These are phyloP conservation scores for Lithophane socia DNA, from an alignment of 2,888 invertebrate genomes.

Conservation along the genomic window DNA sequence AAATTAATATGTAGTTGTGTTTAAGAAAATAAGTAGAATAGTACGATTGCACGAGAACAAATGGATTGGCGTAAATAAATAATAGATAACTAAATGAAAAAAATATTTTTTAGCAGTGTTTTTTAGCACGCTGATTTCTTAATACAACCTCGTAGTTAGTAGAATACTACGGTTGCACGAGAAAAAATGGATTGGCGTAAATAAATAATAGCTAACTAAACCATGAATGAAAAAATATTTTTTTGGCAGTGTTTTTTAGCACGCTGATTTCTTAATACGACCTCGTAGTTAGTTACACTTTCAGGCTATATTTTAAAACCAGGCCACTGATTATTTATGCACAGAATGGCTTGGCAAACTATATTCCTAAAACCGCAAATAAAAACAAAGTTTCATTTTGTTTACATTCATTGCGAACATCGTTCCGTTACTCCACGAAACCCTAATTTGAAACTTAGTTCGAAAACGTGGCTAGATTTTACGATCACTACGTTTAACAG, in stretches of 20 bases:
- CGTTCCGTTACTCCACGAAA: conserved; percentile 55
- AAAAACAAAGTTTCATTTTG: conserved; percentile 54
- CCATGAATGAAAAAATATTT: too few species aligned
- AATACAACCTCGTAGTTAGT: neutral
- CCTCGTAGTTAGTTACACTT: neutral
- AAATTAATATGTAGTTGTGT: too few species aligned
- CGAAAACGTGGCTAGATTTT: conserved; percentile 62
- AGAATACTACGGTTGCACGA: too few species aligned
- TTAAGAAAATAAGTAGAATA: too few species aligned
- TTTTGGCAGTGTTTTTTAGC: neutral
- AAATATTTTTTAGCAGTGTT: neutral
- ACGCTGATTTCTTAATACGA: neutral
- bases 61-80: too few species aligned
- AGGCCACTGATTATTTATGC: conserved; percentile 1
- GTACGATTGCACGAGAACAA: too few species aligned
- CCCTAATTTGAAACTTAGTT: conserved; percentile 65
- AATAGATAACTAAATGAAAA: too few species aligned
- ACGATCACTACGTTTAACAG: conserved; percentile 52
- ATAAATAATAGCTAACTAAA: too few species aligned
- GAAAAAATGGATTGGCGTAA: too few species aligned
- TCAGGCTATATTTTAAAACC: neutral
- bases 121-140: neutral
- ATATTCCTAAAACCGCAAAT: conserved; percentile 48
- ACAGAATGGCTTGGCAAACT: conserved; percentile 18
- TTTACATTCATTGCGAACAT: conserved; percentile 55